Conservation (phyloP, 92 coral and sea anemone species). For the Palythoa heliodiscus region DNA sequence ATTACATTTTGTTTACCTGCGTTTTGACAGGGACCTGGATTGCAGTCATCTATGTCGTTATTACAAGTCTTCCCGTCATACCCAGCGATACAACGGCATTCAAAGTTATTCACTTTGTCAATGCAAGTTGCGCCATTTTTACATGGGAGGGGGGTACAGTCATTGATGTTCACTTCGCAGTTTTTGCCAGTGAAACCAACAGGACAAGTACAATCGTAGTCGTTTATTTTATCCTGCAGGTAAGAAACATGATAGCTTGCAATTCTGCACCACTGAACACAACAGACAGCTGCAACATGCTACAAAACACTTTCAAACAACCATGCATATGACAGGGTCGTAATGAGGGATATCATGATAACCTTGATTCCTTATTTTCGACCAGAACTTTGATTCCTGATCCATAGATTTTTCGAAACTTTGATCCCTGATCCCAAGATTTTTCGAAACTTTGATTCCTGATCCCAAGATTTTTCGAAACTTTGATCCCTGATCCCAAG, state of each 20-base stretch:
- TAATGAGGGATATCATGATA: too few species aligned
- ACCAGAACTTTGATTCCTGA: too few species aligned
- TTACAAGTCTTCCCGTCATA: constrained; percentile 61
- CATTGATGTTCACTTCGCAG: constrained; percentile 78
- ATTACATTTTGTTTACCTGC: constrained; percentile 49
- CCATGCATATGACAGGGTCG: too few species aligned
- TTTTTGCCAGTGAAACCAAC: constrained; percentile 72
- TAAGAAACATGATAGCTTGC: neutral
- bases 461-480: too few species aligned
- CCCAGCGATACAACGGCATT: constrained; percentile 71
- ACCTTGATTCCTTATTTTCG: too few species aligned
- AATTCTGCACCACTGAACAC: too few species aligned
- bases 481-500: too few species aligned
- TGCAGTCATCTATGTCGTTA: constrained; percentile 69
- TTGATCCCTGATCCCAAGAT: too few species aligned
- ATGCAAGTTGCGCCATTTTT: constrained; percentile 74
- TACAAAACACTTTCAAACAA: too few species aligned
- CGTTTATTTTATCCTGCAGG: constrained; percentile 64
- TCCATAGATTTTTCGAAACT: too few species aligned
- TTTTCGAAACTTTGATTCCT: too few species aligned
- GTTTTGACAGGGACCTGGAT: constrained; percentile 61
- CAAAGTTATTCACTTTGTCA: constrained; percentile 69
- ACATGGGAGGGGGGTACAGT: constrained; percentile 72
- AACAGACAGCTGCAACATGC: too few species aligned
- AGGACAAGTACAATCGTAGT: constrained; percentile 67